phyloP scores from a whole-genome alignment of 1,140 invertebrate genomes.

The Adelges cooleyi region DNA sequence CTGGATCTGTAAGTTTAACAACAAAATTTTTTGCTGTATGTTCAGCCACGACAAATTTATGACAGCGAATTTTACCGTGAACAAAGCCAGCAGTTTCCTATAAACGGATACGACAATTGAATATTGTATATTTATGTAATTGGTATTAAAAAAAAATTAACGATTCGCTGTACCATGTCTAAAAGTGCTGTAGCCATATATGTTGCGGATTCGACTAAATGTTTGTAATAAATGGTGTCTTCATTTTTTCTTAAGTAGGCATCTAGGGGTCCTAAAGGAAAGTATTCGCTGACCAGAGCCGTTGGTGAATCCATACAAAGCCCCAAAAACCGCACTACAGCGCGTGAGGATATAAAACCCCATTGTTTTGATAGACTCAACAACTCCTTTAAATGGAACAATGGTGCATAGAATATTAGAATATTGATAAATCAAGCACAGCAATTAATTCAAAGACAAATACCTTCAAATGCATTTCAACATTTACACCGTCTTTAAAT shows the following conservation, averaged over 20 bases:
- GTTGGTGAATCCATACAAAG: constrained; percentile 61
- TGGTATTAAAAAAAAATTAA: too few relatives aligned
- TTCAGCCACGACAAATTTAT: constrained; percentile 61
- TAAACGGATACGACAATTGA: constrained; percentile 28
- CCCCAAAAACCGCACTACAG: constrained; percentile 61
- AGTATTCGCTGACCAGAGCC: constrained; percentile 69
- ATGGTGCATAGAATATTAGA: too few relatives aligned
- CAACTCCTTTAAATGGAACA: constrained; percentile 49
- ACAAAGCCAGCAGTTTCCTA: constrained; percentile 63
- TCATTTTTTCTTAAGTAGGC: constrained; percentile 49
- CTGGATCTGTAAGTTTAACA: constrained; percentile 70
- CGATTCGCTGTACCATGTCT: constrained; percentile 51
- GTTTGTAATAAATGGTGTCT: constrained; percentile 48
- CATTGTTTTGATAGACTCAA: constrained; percentile 60
- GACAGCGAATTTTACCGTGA: constrained; percentile 72
- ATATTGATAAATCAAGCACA: neutral
- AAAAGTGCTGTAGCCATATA: constrained; percentile 66
- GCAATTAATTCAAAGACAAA: neutral
- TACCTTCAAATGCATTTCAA: constrained; percentile 13
- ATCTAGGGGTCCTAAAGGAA: constrained; percentile 64
- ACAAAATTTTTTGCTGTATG: constrained; percentile 54
- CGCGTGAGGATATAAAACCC: constrained; percentile 58
- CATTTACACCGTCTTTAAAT: constrained; percentile 19
- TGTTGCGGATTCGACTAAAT: constrained; percentile 64
- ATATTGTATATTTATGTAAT: too few relatives aligned